phyloP scores from a whole-genome alignment of 2,113 vertebrate species.

The Plotosus lineatus region DNA sequence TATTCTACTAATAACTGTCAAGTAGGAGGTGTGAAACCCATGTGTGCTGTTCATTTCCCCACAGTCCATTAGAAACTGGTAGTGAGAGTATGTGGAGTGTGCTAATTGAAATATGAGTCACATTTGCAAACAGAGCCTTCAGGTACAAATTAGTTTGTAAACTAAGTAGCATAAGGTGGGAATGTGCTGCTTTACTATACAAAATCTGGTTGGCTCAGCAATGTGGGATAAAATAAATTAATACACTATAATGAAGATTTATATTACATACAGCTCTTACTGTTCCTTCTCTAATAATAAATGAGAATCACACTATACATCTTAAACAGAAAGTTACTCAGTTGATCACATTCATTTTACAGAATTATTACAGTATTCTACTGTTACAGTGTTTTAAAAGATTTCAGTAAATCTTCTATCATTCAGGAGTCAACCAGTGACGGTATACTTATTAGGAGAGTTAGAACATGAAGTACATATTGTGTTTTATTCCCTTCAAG shows the following conservation, averaged over 20 bases:
- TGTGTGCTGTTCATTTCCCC: conserved; percentile 36
- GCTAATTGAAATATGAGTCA: conserved; percentile 55
- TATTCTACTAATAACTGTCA: conserved; percentile 51
- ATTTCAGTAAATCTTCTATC: not conserved
- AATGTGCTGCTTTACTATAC: conserved; percentile 35
- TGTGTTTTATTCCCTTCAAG: not conserved
- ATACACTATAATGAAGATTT: conserved; percentile 60
- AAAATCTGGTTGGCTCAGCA: conserved; percentile 13
- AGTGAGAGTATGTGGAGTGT: conserved; percentile 46
- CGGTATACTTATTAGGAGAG: not conserved
- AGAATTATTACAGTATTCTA: not conserved
- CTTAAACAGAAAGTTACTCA: not conserved
- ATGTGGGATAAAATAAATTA: conserved; percentile 65
- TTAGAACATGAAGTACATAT: not conserved
- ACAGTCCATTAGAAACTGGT: conserved; percentile 48
- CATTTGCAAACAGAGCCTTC: conserved; percentile 39
- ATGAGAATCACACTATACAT: not conserved
- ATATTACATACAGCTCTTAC: not conserved
- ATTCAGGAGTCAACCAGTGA: not conserved
- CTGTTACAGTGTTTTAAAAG: not conserved
- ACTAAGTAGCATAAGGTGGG: conserved; percentile 45
- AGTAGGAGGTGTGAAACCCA: conserved; percentile 44
- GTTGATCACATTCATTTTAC: not conserved
- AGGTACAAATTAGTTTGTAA: conserved; percentile 49
- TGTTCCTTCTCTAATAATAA: not conserved